phyloP scores from a whole-genome alignment of 1,140 invertebrate species.

The Magallana gigas region DNA sequence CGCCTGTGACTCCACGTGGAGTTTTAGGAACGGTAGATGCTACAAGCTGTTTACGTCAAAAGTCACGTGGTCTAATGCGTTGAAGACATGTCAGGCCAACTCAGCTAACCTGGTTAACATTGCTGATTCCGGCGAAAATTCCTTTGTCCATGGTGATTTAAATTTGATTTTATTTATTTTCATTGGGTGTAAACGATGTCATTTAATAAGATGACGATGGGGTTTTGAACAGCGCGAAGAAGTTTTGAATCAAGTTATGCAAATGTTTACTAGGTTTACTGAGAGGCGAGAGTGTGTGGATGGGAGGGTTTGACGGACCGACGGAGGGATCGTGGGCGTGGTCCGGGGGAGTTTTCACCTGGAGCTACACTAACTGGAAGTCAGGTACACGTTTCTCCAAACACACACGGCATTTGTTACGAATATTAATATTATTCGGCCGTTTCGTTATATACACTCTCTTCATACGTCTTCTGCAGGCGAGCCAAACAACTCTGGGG shows the following conservation, averaged over 20 bases:
- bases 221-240: too few species aligned
- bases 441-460: too few species aligned
- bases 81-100: conserved; percentile 17
- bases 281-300: not conserved
- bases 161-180: too few species aligned
- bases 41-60: not conserved
- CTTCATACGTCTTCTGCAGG: not conserved
- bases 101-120: conserved; percentile 22
- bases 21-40: conserved; percentile 20
- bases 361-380: conserved; percentile 3
- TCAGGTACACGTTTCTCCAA: not conserved
- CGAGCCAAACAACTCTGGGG: not conserved
- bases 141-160: not conserved
- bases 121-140: not conserved
- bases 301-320: conserved; percentile 21
- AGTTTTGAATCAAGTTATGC: too few species aligned
- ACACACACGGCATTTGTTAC: too few species aligned
- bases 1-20: conserved; percentile 2
- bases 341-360: not conserved
- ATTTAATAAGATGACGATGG: too few species aligned
- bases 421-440: too few species aligned
- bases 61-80: not conserved
- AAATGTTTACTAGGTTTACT: too few species aligned
- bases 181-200: too few species aligned
- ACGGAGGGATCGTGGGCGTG: conserved; percentile 12